These are phyloP conservation scores for Myodes glareolus DNA, from an alignment of 2,113 vertebrate species.

Conservation along the genomic window DNA sequence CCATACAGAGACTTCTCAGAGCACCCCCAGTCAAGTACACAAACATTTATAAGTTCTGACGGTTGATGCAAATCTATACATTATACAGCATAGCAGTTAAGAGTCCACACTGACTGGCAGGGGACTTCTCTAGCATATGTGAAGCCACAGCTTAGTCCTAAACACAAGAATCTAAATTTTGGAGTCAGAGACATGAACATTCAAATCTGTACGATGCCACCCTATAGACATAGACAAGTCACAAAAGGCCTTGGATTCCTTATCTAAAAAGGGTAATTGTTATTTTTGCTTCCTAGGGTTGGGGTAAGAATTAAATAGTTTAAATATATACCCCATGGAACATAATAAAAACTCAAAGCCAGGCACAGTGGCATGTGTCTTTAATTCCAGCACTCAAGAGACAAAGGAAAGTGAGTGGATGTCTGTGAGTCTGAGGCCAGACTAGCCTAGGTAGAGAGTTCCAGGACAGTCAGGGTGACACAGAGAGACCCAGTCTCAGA, in stretches of 20 bases:
- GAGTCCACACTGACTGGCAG: background rate
- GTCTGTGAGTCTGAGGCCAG: background rate
- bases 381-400: background rate
- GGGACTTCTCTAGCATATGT: background rate
- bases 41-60: background rate
- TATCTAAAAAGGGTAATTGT: background rate
- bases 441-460: background rate
- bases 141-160: background rate
- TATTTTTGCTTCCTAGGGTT: background rate
- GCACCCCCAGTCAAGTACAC: background rate
- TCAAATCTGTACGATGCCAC: background rate
- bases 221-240: background rate
- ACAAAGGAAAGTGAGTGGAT: background rate
- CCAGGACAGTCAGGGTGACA: background rate
- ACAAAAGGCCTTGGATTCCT: background rate
- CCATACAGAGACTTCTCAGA: background rate
- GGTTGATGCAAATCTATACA: fast-evolving
- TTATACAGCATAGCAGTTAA: too few species aligned
- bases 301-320: background rate
- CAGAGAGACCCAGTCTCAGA: background rate
- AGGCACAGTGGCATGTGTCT: background rate
- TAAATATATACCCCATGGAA: background rate
- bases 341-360: background rate
- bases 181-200: background rate
- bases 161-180: background rate